These are phyloP conservation scores for Conus betulinus DNA, from an alignment of 1,140 invertebrate species.

Conservation along the genomic window DNA sequence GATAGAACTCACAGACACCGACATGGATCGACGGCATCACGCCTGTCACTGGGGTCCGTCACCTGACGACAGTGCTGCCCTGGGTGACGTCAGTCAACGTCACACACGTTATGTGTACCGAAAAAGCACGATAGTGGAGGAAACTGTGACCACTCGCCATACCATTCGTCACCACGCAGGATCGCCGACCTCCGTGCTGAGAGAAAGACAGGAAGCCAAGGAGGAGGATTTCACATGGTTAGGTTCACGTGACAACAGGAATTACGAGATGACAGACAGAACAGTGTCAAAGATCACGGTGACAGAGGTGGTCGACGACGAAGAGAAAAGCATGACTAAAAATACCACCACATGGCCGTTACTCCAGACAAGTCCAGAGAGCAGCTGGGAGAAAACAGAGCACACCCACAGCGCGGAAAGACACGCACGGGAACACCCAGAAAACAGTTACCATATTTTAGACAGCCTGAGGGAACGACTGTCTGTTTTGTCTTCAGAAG, in stretches of 20 bases:
- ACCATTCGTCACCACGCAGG: not conserved
- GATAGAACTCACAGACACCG: not conserved
- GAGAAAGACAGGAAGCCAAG: not conserved
- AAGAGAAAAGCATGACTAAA: not conserved
- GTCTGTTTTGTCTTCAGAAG: not conserved
- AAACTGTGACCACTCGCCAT: not conserved
- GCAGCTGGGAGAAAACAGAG: not conserved
- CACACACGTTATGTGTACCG: constrained; percentile 2
- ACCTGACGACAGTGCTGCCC: not conserved
- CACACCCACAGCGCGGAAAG: not conserved
- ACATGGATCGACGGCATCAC: not conserved
- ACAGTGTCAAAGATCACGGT: not conserved
- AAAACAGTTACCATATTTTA: not conserved
- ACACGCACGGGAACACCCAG: not conserved
- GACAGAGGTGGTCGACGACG: not conserved
- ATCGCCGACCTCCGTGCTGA: not conserved
- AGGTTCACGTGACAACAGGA: not conserved
- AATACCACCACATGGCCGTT: not conserved
- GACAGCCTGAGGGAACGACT: not conserved
- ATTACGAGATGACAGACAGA: constrained; percentile 3
- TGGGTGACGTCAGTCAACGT: not conserved
- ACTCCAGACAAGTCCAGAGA: not conserved
- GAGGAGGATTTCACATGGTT: not conserved
- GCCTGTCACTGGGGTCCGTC: too few species aligned
- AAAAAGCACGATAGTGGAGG: not conserved